Percentiles rank a stretch among this genome's conserved stretches.
Conservation (phyloP, 2,888 invertebrate species). For the Cryptophagus acutangulus region DNA sequence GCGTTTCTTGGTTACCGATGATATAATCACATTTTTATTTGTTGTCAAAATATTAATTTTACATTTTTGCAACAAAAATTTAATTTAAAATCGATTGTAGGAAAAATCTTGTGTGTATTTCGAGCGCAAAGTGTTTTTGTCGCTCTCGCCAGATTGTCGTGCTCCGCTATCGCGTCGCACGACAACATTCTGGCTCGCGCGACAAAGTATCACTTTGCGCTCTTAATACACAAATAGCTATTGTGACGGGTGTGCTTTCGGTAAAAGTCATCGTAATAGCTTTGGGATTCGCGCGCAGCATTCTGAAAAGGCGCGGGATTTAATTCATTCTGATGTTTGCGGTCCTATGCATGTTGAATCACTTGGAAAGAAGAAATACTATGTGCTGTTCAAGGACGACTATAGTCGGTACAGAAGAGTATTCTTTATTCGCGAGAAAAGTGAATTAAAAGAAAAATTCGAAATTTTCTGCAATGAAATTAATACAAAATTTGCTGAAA, state of each 20-base stretch:
- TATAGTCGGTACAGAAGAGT: conserved; percentile 14
- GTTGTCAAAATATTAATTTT: too few species aligned
- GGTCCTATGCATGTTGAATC: conserved; percentile 14
- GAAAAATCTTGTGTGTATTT: too few species aligned
- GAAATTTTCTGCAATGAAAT: conserved; percentile 14
- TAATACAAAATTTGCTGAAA: conserved; percentile 19
- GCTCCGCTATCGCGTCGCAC: too few species aligned
- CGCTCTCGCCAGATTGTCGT: too few species aligned
- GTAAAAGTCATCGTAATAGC: conserved; percentile 22
- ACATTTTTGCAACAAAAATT: too few species aligned
- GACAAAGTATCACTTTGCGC: too few species aligned
- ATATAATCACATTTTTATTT: too few species aligned
- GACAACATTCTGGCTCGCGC: too few species aligned
- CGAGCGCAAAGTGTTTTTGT: too few species aligned
- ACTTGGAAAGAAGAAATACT: conserved; percentile 15
- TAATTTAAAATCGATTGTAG: too few species aligned
- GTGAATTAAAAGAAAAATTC: conserved; percentile 10
- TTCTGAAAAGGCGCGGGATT: conserved; percentile 9
- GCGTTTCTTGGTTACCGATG: too few species aligned
- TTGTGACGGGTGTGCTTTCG: conserved; percentile 25
- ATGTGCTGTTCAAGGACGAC: conserved; percentile 18
- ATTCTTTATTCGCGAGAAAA: conserved; percentile 18
- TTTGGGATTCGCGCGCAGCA: conserved; percentile 15
- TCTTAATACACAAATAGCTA: too few species aligned
- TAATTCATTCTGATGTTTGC: conserved; percentile 18